Percentiles rank a stretch among this genome's conserved stretches.
phyloP scores from a whole-genome alignment of 2,888 invertebrate species.

The Eristalis tenax region DNA sequence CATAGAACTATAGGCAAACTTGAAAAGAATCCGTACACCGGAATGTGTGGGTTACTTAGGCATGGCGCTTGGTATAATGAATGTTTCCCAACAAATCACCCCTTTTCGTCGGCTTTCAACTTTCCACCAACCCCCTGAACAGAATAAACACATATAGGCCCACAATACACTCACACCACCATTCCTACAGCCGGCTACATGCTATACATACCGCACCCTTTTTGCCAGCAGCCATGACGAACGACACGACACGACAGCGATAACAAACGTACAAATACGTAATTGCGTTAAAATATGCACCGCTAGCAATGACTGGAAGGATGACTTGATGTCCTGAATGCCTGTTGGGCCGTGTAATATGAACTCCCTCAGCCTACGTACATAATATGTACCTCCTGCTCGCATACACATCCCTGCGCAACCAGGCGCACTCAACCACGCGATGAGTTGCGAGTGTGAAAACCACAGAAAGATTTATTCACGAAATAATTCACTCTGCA shows the following conservation, averaged over 20 bases:
- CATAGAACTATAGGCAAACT: background rate
- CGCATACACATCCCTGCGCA: conserved; percentile 37
- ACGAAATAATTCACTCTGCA: conserved; percentile 75
- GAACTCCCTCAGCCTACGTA: conserved; percentile 43
- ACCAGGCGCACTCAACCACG: conserved; percentile 73
- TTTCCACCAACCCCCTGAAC: background rate
- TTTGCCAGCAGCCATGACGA: conserved; percentile 41
- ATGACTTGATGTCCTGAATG: conserved; percentile 48
- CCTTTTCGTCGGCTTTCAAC: conserved; percentile 65
- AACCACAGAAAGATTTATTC: conserved; percentile 78
- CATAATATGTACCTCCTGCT: conserved; percentile 43
- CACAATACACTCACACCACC: background rate
- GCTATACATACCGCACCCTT: conserved; percentile 24
- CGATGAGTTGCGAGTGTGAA: conserved; percentile 71
- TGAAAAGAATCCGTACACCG: background rate
- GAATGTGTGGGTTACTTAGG: conserved; percentile 2
- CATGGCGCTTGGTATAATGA: conserved; percentile 36
- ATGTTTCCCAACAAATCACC: conserved; percentile 68
- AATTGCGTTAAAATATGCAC: conserved; percentile 72
- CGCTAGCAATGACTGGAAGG: conserved; percentile 45
- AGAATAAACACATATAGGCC: background rate
- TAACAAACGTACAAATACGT: conserved; percentile 66
- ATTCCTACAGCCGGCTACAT: background rate
- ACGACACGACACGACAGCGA: conserved; percentile 40
- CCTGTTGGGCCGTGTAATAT: conserved; percentile 65